Evolutionary conservation across 1,140 invertebrate species (phyloP), one percentile per base, ranked within the genome.

Genomic region (Calliphora vicina): DNA sequence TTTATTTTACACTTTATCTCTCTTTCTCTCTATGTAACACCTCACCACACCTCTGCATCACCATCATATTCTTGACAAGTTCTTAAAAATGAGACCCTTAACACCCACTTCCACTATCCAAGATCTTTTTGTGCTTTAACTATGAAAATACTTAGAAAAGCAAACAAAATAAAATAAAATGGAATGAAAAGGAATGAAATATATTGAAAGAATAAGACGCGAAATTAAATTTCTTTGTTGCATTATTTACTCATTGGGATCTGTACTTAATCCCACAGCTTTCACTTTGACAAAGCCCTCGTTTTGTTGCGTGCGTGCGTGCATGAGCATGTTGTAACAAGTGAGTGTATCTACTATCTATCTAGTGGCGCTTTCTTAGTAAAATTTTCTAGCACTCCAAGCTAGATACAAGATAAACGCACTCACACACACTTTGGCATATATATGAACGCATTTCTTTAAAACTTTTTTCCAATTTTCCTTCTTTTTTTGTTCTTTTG

Each of bases 241-340:
- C 83, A 83, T 83, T 83, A 83, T 83, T 83, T 80, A 83, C 78
- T 83, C 83, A 81, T 83, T 83, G 83, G 78, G 83, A 83, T 83
- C 83, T 43, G 81, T 27, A 72, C 74, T 50, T 83, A 83, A 81
- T 83, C 83, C 82, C 76, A 71, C 67, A 76, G 82, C 83, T 74
- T 72, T 82, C 61, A 42, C 78, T 81, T 83, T 83, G 83, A 83
- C 83, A 81, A 83, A 81, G 71, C 61, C 82, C n/a, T 83, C 73
- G 73, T 35, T 35, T 57, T 57, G 15, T 57, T 57, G 50, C n/a
- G 17, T 17, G 45, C n/a, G 17, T 17, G 45, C 45, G 4, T 17
- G 17, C 13, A 57, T n/a, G 6, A 57, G 15, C 0, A 57, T 67
- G n/a, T 23, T n/a, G 50, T 61, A 61, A 17, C 23, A 23, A 6